These are phyloP conservation scores for Drosophila leonis DNA, from an alignment of 2,888 invertebrate genomes.

Conservation along the genomic window DNA sequence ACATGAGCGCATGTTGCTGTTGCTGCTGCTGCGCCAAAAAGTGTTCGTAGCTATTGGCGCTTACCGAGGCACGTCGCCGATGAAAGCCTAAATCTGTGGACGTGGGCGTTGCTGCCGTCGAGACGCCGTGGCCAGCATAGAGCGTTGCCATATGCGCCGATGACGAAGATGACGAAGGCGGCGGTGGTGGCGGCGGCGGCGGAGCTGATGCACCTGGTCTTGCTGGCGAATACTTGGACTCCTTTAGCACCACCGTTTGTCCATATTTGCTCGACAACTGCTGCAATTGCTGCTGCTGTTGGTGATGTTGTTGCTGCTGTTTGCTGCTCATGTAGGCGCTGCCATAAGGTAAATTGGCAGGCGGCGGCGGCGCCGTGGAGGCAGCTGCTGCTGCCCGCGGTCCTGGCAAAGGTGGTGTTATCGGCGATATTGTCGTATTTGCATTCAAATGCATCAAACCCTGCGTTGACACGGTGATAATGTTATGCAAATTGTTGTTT, in stretches of 20 bases:
- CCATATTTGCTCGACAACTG: conserved; percentile 48
- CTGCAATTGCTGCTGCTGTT: conserved; percentile 34
- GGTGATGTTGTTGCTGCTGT: conserved; percentile 31
- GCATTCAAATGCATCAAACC: conserved; percentile 85
- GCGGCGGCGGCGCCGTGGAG: conserved; percentile 69
- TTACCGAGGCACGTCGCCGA: conserved; percentile 80
- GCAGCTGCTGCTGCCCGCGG: conserved; percentile 63
- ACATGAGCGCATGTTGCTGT: conserved; percentile 69
- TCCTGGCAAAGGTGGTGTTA: conserved; percentile 82
- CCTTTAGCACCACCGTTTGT: conserved; percentile 54
- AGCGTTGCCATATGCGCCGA: conserved; percentile 65
- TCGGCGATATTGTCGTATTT: conserved; percentile 85
- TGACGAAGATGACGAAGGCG: conserved; percentile 36
- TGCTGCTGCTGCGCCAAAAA: conserved; percentile 79
- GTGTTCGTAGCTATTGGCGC: conserved; percentile 81
- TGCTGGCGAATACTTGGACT: conserved; percentile 61
- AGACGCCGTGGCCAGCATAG: conserved; percentile 47
- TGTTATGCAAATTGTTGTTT: conserved; percentile 82
- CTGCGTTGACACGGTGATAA: conserved; percentile 84
- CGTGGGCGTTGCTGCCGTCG: conserved; percentile 47
- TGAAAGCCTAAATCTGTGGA: conserved; percentile 76
- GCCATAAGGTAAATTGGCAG: conserved; percentile 70
- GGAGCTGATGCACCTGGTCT: conserved; percentile 51
- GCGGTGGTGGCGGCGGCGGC: conserved; percentile 59
- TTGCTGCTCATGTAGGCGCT: conserved; percentile 65